Conservation (phyloP, 2,888 invertebrate species). For the Toxonevra muliebris region DNA sequence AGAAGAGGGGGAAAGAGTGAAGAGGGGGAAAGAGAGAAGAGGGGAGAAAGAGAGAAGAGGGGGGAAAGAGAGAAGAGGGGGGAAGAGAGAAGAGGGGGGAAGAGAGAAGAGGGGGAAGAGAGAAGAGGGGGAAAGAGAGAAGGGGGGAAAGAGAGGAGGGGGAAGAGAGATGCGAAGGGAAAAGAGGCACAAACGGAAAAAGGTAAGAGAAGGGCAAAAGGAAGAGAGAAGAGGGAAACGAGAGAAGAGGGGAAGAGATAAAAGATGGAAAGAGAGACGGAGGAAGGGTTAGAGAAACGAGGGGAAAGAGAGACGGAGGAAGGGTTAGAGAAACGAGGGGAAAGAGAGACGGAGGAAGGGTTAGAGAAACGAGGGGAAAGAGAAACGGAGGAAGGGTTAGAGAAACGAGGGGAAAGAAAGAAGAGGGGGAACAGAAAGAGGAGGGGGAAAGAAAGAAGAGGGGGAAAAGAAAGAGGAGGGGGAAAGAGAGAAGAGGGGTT, state of each 20-base stretch:
- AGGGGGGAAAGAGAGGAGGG: neutral
- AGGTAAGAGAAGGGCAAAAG: neutral
- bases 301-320: neutral
- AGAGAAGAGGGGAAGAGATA: neutral
- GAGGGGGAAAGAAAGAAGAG: conserved; percentile 1
- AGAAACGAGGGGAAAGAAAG: neutral
- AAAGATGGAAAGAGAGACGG: neutral
- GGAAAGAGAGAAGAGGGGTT: too few species aligned
- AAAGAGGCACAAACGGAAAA: neutral
- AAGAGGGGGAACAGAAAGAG: neutral
- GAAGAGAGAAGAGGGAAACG: neutral
- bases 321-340: neutral
- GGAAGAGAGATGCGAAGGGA: neutral
- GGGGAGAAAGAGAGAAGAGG: neutral
- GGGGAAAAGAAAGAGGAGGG: too few species aligned
- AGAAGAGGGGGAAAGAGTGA: neutral
- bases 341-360: neutral
- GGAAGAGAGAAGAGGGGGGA: neutral
- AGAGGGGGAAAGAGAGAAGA: neutral
- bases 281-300: neutral
- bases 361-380: too few species aligned
- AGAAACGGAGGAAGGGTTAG: neutral
- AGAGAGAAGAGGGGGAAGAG: neutral
- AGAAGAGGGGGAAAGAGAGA: neutral
- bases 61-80: neutral